Percentiles rank a stretch among this genome's conserved stretches.
phyloP scores from a whole-genome alignment of 1,140 invertebrate species.

The Ladona fulva region DNA sequence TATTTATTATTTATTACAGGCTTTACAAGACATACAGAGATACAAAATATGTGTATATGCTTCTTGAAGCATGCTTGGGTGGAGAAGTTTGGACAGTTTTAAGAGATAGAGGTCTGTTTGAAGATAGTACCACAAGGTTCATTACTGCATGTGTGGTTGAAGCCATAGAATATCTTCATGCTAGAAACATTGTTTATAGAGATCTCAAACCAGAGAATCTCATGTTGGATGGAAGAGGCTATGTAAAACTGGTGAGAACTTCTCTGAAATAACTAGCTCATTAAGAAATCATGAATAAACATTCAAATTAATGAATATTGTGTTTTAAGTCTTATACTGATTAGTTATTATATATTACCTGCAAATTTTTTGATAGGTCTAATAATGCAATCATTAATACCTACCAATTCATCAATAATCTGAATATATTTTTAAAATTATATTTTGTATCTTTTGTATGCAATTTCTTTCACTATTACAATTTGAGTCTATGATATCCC shows the following conservation, averaged over 20 bases:
- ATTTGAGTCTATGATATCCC: too few species aligned
- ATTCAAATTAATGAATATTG: too few species aligned
- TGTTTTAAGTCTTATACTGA: too few species aligned
- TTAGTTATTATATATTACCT: too few species aligned
- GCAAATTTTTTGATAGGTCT: too few species aligned
- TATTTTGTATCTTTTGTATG: too few species aligned
- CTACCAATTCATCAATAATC: too few species aligned
- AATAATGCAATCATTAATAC: too few species aligned
- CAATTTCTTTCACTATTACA: too few species aligned
- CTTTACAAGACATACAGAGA: constrained; percentile 91
- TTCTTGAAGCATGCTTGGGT: constrained; percentile 93
- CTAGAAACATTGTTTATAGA: constrained; percentile 78
- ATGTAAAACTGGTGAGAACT: constrained; percentile 73
- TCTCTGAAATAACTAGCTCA: background rate
- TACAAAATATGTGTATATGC: constrained; percentile 90
- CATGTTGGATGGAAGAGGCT: constrained; percentile 75
- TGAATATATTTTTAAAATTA: too few species aligned
- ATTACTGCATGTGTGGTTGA: constrained; percentile 86
- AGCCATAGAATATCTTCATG: constrained; percentile 84
- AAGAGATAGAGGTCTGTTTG: constrained; percentile 65
- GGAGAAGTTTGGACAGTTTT: constrained; percentile 96
- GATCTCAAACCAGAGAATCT: constrained; percentile 95
- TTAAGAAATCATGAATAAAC: too few species aligned
- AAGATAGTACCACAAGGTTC: constrained; percentile 77
- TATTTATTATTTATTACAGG: constrained; percentile 39